Evolutionary conservation across 2,113 vertebrate species (phyloP), one percentile per base, ranked within the genome.

Genomic region (Physeter macrocephalus): DNA sequence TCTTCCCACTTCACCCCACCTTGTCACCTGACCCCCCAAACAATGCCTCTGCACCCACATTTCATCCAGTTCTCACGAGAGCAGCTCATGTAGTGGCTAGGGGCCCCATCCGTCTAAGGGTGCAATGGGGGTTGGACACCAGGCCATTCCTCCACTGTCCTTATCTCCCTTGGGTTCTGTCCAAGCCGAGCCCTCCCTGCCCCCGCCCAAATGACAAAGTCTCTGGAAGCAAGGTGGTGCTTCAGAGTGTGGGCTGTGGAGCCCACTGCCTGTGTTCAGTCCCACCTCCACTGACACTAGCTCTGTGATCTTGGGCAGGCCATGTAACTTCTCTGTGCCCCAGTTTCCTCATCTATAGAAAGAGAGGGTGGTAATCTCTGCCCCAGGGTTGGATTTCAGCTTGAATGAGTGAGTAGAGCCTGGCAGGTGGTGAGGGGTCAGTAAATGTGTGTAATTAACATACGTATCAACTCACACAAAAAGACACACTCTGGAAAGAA

Each of bases 131-230:
- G 10, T 3, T 0, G 23, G n/a, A 25, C 15, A 43, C 36, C 21
- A 17, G 27, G 25, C 1, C 15, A 5, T 13, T 21, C 21, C 34
- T 36, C n/a, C 74, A 14, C 52, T 69, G 34, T 18, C 41, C 5
- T 29, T 20, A 27, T 14, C 36, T 77, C 17, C 29, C 14, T 20
- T 34, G 41, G 31, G 20, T 57, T 59, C 43, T 71, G 31, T 23
- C 21, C 9, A 7, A 1, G 11, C 23, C 21, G 5, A 57, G 25
- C 34, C 6, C 14, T 52, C 82, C 75, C 69, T 87, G 17, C 15
- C n/a, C 57, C 17, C 11, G 6, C 39, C 10, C 20, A 1, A 0
- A 43, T 14, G 15, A 14, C 7, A 1, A n/a, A 46, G 29, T 64
- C 36, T 41, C 34, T 8, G 36, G 20, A 27, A 31, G 20, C 8